Conservation (phyloP, 2,797 vertebrate species). For the Nyctibius grandis region DNA sequence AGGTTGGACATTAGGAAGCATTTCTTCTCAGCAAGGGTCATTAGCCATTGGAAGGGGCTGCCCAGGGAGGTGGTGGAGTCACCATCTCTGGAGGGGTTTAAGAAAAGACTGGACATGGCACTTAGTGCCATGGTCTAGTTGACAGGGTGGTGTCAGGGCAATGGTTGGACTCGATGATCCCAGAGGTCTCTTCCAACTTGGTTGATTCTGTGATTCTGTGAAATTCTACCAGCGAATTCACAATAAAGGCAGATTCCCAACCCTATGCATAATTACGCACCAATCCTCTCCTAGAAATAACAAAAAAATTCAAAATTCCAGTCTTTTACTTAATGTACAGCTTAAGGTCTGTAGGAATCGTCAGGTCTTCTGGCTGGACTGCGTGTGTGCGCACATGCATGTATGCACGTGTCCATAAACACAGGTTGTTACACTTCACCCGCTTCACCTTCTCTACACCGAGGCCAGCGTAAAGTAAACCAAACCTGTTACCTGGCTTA, state of each 20-base stretch:
- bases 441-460: background rate
- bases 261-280: fast-evolving
- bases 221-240: background rate
- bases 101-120: no score
- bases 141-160: no score
- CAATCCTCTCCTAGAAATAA: background rate
- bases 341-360: background rate
- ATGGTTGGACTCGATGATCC: no score
- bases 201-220: no score
- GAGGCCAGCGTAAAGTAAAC: background rate
- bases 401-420: fast-evolving
- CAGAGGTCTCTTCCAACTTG: no score
- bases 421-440: background rate
- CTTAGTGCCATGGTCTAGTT: no score
- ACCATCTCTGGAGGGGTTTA: no score
- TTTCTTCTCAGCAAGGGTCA: no score
- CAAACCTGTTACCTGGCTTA: background rate
- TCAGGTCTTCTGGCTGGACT: background rate
- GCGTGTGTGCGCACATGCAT: fast-evolving
- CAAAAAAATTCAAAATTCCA: fast-evolving
- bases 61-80: no score
- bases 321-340: background rate
- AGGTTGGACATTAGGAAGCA: no score
- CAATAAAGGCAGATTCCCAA: background rate
- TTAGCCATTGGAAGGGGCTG: no score